phyloP scores from a whole-genome alignment of 2,888 invertebrate species.

The Arenicola marina region DNA sequence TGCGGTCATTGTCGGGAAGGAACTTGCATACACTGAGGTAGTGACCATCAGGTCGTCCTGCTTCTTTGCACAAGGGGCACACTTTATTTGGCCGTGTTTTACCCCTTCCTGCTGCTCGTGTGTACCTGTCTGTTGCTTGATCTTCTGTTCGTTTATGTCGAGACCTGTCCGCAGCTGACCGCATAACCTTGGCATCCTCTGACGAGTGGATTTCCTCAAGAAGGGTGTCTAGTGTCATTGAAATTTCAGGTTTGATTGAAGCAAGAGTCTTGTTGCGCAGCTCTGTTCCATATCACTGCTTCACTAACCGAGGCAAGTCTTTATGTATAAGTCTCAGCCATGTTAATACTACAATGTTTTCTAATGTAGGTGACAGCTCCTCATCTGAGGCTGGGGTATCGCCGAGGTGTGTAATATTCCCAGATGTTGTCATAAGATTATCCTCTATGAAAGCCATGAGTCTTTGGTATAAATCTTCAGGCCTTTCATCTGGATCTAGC shows the following conservation, averaged over 20 bases:
- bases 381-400: background rate
- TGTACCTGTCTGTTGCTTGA: no score
- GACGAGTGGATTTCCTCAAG: background rate
- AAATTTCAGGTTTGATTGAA: conserved; percentile 4
- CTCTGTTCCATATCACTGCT: background rate
- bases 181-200: no score
- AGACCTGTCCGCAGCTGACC: no score
- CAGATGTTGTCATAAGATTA: background rate
- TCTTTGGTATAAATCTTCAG: conserved; percentile 1
- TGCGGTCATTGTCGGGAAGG: no score
- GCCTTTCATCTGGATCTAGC: conserved; percentile 1
- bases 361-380: background rate
- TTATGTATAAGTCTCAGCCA: background rate
- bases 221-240: background rate
- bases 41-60: no score
- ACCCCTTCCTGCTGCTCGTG: no score
- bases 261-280: background rate
- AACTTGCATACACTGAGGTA: no score
- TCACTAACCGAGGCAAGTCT: background rate
- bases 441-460: conserved; percentile 3
- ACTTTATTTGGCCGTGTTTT: no score
- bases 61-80: no score
- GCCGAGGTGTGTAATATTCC: background rate
- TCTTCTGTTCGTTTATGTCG: no score
- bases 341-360: background rate